phyloP scores from a whole-genome alignment of 2,113 vertebrate genomes.

The Perca schrenkii region DNA sequence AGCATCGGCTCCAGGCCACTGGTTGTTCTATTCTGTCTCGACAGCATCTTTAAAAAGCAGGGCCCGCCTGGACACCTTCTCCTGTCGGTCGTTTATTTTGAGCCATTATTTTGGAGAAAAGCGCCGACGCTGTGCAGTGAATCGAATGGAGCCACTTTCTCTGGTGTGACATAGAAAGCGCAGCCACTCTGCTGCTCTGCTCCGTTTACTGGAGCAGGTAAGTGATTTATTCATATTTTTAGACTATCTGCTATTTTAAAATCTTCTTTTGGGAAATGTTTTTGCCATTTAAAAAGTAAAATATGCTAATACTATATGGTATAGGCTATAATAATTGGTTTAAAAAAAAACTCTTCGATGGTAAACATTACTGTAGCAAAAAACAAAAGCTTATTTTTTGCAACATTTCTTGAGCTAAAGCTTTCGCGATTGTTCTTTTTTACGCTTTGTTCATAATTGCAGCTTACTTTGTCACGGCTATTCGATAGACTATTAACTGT shows the following conservation, averaged over 20 bases:
- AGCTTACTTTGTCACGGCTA: background rate
- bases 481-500: background rate
- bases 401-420: background rate
- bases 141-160: conserved; percentile 44
- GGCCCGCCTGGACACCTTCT: conserved; percentile 8
- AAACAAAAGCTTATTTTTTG: background rate
- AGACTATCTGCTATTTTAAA: background rate
- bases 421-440: background rate
- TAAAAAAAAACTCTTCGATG: background rate
- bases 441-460: background rate
- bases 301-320: background rate
- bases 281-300: background rate
- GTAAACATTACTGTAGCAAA: background rate
- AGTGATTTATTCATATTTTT: background rate
- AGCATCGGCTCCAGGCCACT: background rate
- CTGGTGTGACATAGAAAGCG: conserved; percentile 18
- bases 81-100: background rate
- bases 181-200: conserved; percentile 3
- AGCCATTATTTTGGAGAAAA: conserved; percentile 16
- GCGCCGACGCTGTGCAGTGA: conserved; percentile 14
- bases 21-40: background rate
- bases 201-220: conserved; percentile 26
- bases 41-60: conserved; percentile 3
- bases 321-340: background rate
- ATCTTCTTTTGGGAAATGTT: background rate